phyloP scores from a whole-genome alignment of 2,888 invertebrate species.

The Temnothorax rugatulus region DNA sequence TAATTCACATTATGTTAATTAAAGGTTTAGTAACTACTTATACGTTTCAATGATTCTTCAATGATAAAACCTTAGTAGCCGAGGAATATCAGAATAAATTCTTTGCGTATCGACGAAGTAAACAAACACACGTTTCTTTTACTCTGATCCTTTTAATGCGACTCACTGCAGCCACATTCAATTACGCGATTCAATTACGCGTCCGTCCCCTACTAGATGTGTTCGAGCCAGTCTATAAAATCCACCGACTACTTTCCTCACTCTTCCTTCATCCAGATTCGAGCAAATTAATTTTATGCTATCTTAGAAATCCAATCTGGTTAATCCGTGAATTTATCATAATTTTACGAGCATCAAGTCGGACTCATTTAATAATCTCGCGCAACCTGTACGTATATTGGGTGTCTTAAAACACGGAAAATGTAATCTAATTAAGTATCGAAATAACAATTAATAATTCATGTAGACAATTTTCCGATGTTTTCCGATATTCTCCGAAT shows the following conservation, averaged over 20 bases:
- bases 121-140: slow-evolving; percentile 10
- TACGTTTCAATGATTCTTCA: not conserved
- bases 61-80: not conserved
- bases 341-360: slow-evolving; percentile 59
- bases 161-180: slow-evolving; percentile 23
- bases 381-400: not conserved
- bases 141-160: slow-evolving; percentile 36
- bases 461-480: not conserved
- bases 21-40: not conserved
- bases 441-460: not conserved
- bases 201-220: not conserved
- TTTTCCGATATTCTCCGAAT: not conserved
- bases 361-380: not conserved
- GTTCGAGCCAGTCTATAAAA: slow-evolving; percentile 29
- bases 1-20: not conserved
- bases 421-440: not conserved
- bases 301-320: slow-evolving; percentile 40
- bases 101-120: not conserved
- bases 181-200: slow-evolving; percentile 41
- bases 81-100: not conserved
- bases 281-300: slow-evolving; percentile 42
- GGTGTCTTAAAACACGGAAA: not conserved
- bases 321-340: slow-evolving; percentile 65
- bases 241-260: slow-evolving; percentile 14
- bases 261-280: slow-evolving; percentile 32